phyloP scores from a whole-genome alignment of 2,797 vertebrate species.

The Anisognathus igniventris region DNA sequence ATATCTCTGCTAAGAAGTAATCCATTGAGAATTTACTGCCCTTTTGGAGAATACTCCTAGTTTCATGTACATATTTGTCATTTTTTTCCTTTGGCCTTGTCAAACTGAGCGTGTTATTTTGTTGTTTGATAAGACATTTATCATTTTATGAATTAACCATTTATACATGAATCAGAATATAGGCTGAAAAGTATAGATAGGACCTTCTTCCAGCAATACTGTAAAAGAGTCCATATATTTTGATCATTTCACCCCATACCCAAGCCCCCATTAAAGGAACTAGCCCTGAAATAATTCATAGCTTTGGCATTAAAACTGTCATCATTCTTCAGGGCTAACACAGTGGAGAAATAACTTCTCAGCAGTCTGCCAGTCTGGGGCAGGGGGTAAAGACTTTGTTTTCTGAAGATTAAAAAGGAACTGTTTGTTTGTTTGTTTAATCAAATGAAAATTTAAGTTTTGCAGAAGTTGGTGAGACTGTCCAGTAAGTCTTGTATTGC shows the following conservation, averaged over 20 bases:
- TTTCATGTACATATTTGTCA: not conserved
- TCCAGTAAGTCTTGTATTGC: not conserved
- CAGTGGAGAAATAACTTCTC: not conserved
- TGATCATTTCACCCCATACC: not conserved
- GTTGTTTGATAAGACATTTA: slow-evolving; percentile 26
- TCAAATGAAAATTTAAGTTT: not conserved
- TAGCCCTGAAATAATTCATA: slow-evolving; percentile 4
- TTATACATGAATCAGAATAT: slow-evolving; percentile 15
- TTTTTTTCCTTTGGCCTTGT: slow-evolving; percentile 27
- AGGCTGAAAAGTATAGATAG: not conserved
- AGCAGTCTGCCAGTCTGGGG: not conserved
- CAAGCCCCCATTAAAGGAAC: not conserved
- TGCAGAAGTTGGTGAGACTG: not conserved
- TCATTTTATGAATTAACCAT: slow-evolving; percentile 38
- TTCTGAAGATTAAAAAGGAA: not conserved
- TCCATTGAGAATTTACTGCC: slow-evolving; percentile 2
- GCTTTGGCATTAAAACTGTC: not conserved
- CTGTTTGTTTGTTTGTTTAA: not conserved
- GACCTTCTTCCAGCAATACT: not conserved
- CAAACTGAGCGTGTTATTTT: slow-evolving; percentile 24
- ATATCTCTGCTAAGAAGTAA: not conserved
- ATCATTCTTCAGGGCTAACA: not conserved
- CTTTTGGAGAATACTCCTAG: slow-evolving; percentile 7
- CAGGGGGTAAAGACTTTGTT: not conserved
- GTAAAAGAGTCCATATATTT: not conserved